phyloP scores from a whole-genome alignment of 1,140 invertebrate species.

The Diuraphis noxia region DNA sequence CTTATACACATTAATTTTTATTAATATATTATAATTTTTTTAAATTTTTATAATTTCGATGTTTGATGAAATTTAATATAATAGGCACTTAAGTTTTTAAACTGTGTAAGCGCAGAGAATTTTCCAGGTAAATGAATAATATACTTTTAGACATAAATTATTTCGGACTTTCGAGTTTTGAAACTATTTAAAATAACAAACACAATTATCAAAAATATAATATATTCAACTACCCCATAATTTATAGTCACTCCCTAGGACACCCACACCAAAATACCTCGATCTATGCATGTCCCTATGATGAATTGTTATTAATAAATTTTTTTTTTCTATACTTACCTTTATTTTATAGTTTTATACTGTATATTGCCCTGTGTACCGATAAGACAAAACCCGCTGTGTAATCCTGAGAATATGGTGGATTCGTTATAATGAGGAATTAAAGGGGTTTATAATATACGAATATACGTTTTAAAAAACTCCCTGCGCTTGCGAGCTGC shows the following conservation, averaged over 20 bases:
- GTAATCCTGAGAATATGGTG: constrained; percentile 42
- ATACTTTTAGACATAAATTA: neutral
- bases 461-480: constrained; percentile 15
- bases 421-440: constrained; percentile 20
- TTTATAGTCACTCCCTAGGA: neutral
- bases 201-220: neutral
- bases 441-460: neutral
- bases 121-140: neutral
- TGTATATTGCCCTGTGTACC: neutral
- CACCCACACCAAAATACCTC: neutral
- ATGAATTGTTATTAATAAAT: constrained; percentile 1
- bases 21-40: too few relatives aligned
- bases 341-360: neutral
- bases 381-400: constrained; percentile 2
- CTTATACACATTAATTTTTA: neutral
- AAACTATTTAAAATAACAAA: neutral
- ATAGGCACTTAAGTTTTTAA: neutral
- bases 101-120: neutral
- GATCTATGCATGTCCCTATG: neutral
- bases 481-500: neutral
- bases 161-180: neutral
- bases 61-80: neutral
- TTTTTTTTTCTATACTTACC: neutral
- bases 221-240: neutral
- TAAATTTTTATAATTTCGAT: neutral